Evolutionary conservation across 2,113 vertebrate genomes (phyloP), one percentile per base, ranked within the genome.

Genomic region (Hypocryptadius cinnamomeus): DNA sequence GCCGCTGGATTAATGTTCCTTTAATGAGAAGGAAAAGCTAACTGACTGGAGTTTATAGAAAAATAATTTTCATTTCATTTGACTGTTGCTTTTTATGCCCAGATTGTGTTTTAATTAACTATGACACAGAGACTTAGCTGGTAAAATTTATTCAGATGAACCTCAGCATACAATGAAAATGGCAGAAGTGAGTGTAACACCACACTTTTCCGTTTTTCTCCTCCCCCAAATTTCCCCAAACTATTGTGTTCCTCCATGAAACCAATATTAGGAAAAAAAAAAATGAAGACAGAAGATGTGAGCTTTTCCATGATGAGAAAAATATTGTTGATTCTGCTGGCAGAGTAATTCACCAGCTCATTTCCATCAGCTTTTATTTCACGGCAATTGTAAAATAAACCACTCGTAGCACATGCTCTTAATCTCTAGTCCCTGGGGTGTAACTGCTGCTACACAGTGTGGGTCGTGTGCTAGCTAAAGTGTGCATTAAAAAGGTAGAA

Each of bases 371-470:
- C 92, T 96, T 97, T 97, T 96, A 97, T 96, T 98, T 98, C 97
- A 90, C 7, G 85, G 96, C 96, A 97, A 97, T 98, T 97, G 97
- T 98, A 97, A 98, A 98, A 97, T 95, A 98, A 98, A 96, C 97
- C 94, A 97, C 78, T 98, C 42, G 6, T 97, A 97, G 94, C 94
- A 59, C 92, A 96, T 87, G 95, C 92, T 95, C 97, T 96, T 98
- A 97, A 97, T 97, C 95, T 96, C 87, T 94, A 79, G 94, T 97
- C 98, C 96, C 97, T 93, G 87, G 96, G 63, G 96, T 95, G 89
- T 93, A 96, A 97, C 94, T 97, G 93, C 96, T 97, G 93, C 93
- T 97, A 85, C 89, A 48, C 92, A 91, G 87, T 96, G 95, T 87
- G 96, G 97, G 97, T 98, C 97, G 96, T 96, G 94, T 92, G 95